A percentile compares a stretch with the other conserved stretches of the same genome.
Evolutionary conservation across 2,113 vertebrate genomes (phyloP).

Genomic region (Addax nasomaculatus): DNA sequence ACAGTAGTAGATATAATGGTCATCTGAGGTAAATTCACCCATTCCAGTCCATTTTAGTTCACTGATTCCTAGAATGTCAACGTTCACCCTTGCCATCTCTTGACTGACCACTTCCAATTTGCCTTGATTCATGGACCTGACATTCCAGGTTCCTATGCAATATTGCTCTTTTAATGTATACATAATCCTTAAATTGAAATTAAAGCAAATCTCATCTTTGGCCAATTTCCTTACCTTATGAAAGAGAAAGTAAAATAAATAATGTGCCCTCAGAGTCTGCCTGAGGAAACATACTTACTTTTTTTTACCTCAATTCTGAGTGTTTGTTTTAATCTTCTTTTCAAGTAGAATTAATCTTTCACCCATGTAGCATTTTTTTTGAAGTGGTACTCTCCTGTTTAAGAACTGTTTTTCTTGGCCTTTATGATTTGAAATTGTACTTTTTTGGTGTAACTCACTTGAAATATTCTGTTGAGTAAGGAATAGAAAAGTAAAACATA

Average conservation of each 20-base stretch:
- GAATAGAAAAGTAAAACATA: background rate
- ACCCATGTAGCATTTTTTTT: background rate
- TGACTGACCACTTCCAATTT: too few relatives aligned
- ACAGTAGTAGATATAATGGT: too few relatives aligned
- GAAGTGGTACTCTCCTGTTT: background rate
- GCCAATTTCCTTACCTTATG: background rate
- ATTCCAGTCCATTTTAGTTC: too few relatives aligned
- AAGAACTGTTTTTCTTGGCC: slow-evolving; percentile 20
- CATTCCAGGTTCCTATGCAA: too few relatives aligned
- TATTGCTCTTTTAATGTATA: background rate
- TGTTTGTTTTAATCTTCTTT: slow-evolving; percentile 33
- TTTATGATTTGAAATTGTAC: slow-evolving; percentile 18
- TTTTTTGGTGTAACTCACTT: background rate
- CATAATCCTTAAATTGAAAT: background rate
- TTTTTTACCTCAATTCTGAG: background rate
- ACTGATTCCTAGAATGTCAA: too few relatives aligned
- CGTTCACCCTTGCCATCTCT: too few relatives aligned
- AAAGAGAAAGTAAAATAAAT: slow-evolving; percentile 22
- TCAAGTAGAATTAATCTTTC: slow-evolving; percentile 1
- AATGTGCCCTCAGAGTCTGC: background rate
- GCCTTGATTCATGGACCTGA: too few relatives aligned
- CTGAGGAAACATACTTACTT: background rate
- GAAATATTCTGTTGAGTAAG: background rate
- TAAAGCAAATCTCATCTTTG: background rate
- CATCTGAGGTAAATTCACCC: too few relatives aligned